Evolutionary conservation across 2,113 vertebrate species (phyloP).

Genomic region (Pteruthius melanotis): DNA sequence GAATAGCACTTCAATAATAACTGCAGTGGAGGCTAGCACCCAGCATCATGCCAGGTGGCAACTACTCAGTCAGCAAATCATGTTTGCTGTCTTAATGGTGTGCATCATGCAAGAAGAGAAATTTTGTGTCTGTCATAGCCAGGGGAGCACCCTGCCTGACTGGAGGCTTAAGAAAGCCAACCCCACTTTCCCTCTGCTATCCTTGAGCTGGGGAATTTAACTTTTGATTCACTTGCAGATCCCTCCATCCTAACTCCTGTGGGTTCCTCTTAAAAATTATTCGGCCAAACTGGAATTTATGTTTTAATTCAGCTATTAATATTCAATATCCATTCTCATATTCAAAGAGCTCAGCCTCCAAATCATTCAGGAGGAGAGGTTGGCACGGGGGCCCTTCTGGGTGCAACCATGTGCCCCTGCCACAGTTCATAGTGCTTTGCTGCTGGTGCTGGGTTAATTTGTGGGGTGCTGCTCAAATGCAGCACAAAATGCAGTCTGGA

Average conservation of each 20-base stretch:
- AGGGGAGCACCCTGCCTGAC: background rate
- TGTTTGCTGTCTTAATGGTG: background rate
- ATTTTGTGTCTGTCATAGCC: background rate
- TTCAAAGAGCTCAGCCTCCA: background rate
- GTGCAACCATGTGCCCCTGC: background rate
- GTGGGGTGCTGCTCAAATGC: background rate
- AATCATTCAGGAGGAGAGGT: background rate
- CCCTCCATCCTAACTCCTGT: rapidly evolving
- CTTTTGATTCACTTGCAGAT: background rate
- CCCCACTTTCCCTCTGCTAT: background rate
- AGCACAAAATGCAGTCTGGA: rapidly evolving
- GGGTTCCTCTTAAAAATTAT: background rate
- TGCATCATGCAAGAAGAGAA: background rate
- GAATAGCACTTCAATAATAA: background rate
- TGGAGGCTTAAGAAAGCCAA: background rate
- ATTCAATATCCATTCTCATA: background rate
- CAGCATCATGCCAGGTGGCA: background rate
- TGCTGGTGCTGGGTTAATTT: background rate
- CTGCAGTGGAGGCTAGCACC: background rate
- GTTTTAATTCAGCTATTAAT: background rate
- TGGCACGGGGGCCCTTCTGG: rapidly evolving
- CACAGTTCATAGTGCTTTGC: background rate
- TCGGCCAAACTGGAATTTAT: background rate
- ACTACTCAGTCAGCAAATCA: background rate
- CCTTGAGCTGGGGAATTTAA: rapidly evolving